These are phyloP conservation scores for Macrosteles quadrilineatus DNA, from an alignment of 1,140 invertebrate genomes.

Conservation along the genomic window DNA sequence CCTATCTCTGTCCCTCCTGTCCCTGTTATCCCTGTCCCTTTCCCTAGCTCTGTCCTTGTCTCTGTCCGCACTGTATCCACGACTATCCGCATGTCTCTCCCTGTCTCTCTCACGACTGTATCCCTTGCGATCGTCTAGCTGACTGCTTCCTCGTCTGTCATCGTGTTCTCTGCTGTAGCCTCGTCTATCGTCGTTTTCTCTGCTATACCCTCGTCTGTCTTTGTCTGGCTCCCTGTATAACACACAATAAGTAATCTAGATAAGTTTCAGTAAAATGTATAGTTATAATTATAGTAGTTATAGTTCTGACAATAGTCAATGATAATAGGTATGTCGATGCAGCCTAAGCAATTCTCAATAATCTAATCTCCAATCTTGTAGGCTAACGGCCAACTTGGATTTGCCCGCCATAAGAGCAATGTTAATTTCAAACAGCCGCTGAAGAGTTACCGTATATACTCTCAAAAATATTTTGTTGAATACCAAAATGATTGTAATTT, in stretches of 20 bases:
- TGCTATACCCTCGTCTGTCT: neutral
- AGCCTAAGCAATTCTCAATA: neutral
- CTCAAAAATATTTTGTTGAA: too few relatives aligned
- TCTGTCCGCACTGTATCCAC: slow-evolving; percentile 13
- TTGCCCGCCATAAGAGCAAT: too few relatives aligned
- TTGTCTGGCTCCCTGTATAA: neutral
- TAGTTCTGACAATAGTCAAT: neutral
- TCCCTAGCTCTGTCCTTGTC: slow-evolving; percentile 36
- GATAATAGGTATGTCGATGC: neutral
- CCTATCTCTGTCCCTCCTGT: slow-evolving; percentile 39
- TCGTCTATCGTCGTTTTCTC: neutral
- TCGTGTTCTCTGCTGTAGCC: neutral
- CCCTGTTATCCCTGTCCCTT: slow-evolving; percentile 34
- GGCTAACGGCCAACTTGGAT: neutral
- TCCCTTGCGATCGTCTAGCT: neutral
- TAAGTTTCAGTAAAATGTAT: neutral
- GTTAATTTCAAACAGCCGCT: neutral
- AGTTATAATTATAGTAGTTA: neutral
- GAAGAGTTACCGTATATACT: too few relatives aligned
- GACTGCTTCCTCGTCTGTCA: neutral
- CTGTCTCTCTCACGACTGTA: neutral
- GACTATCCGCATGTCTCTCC: neutral
- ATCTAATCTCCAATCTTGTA: neutral
- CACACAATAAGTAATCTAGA: neutral
- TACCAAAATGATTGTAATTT: too few relatives aligned